Evolutionary conservation across 2,113 vertebrate species (phyloP).

Genomic region (Castor canadensis): DNA sequence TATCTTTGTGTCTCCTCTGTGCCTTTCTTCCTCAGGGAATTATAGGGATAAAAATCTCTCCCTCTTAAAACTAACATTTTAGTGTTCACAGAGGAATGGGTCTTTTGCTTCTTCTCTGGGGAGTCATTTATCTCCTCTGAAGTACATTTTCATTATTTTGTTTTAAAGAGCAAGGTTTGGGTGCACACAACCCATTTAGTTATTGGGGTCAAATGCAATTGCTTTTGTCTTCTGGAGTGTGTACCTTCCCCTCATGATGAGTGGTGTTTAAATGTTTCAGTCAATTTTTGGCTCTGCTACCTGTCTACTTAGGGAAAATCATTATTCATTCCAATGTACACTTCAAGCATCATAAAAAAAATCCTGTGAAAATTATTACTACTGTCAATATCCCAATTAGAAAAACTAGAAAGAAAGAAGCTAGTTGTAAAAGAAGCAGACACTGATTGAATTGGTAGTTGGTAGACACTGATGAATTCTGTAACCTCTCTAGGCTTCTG

Average conservation of each 20-base stretch:
- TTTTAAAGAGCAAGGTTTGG: conserved; percentile 69
- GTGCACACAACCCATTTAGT: conserved; percentile 17
- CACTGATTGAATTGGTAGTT: too few relatives aligned
- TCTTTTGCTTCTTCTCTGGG: conserved; percentile 46
- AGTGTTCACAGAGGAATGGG: neutral
- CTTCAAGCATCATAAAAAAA: neutral
- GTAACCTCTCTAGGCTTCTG: neutral
- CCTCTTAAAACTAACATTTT: neutral
- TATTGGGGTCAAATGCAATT: conserved; percentile 61
- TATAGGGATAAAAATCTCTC: conserved; percentile 38
- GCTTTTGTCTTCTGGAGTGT: neutral
- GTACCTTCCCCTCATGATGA: neutral
- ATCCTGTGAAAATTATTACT: neutral
- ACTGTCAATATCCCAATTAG: neutral
- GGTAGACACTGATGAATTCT: neutral
- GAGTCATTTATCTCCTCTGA: conserved; percentile 61
- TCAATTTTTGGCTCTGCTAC: neutral
- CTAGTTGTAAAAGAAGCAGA: neutral
- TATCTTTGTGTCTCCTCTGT: neutral
- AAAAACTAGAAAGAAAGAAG: neutral
- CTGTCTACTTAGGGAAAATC: neutral
- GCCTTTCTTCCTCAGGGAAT: neutral
- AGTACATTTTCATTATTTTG: conserved; percentile 63
- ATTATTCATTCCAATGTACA: neutral
- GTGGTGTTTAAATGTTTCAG: neutral